Evolutionary conservation across 2,797 vertebrate species (phyloP).

Genomic region (Dallia pectoralis): DNA sequence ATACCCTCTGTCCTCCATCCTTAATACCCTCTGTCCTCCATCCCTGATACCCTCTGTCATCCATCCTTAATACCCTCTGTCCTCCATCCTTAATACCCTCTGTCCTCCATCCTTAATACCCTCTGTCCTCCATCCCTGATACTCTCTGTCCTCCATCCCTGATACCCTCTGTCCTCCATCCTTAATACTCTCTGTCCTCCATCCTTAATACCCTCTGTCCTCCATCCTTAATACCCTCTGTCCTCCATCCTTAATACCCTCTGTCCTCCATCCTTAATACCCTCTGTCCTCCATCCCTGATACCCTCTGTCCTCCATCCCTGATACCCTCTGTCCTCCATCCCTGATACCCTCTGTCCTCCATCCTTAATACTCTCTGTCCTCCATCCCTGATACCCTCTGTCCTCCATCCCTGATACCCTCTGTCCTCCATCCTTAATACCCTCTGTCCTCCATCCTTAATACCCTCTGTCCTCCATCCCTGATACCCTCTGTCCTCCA

Average conservation of each 20-base stretch:
- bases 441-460: conserved; percentile 40
- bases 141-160: no score
- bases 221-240: no score
- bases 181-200: background rate
- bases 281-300: no score
- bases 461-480: conserved; percentile 83
- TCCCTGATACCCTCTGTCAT: background rate
- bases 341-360: background rate
- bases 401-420: background rate
- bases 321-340: no score
- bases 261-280: no score
- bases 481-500: background rate
- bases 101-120: background rate
- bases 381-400: background rate
- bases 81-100: background rate
- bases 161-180: no score
- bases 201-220: background rate
- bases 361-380: background rate
- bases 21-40: background rate
- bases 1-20: background rate
- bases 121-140: background rate
- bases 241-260: background rate
- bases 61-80: background rate
- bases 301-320: no score
- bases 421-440: background rate